These are phyloP conservation scores for Drosophila demipolita DNA, from an alignment of 2,888 invertebrate genomes.

Conservation along the genomic window DNA sequence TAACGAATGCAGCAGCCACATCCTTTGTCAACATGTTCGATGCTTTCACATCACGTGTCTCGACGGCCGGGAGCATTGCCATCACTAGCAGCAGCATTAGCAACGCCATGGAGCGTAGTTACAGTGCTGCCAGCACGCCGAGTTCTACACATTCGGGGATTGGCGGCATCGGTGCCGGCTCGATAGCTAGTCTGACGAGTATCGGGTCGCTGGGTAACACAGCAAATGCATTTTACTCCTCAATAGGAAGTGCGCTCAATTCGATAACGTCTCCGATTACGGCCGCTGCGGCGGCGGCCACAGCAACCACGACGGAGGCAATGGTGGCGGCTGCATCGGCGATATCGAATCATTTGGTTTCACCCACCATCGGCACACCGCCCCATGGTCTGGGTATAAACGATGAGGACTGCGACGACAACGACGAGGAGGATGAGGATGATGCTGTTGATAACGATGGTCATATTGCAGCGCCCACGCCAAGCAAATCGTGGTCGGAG, in stretches of 20 bases:
- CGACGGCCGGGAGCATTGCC: constrained; percentile 80
- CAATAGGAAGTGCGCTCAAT: constrained; percentile 81
- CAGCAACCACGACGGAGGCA: constrained; percentile 81
- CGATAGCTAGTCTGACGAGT: constrained; percentile 80
- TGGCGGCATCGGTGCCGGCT: constrained; percentile 63
- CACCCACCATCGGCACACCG: constrained; percentile 82
- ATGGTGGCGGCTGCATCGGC: constrained; percentile 82
- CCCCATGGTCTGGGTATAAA: constrained; percentile 70
- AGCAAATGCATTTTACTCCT: constrained; percentile 83
- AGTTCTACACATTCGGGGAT: constrained; percentile 72
- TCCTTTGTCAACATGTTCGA: constrained; percentile 83
- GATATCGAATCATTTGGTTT: constrained; percentile 82
- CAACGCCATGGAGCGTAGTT: constrained; percentile 62
- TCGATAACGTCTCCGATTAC: constrained; percentile 82
- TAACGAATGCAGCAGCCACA: constrained; percentile 74
- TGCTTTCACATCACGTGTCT: constrained; percentile 82
- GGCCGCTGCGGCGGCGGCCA: constrained; percentile 82
- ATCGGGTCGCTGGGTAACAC: constrained; percentile 80
- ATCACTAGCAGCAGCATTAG: constrained; percentile 51
- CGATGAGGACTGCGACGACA: constrained; percentile 76
- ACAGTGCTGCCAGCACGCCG: constrained; percentile 80
- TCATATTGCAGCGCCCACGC: constrained; percentile 74
- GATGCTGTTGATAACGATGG: constrained; percentile 76
- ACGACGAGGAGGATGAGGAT: constrained; percentile 76
- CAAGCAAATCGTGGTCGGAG: constrained; percentile 90